A percentile compares a stretch with the other conserved stretches of the same genome.
Conservation (phyloP, 2,113 vertebrate genomes). For the Protobothrops mucrosquamatus region DNA sequence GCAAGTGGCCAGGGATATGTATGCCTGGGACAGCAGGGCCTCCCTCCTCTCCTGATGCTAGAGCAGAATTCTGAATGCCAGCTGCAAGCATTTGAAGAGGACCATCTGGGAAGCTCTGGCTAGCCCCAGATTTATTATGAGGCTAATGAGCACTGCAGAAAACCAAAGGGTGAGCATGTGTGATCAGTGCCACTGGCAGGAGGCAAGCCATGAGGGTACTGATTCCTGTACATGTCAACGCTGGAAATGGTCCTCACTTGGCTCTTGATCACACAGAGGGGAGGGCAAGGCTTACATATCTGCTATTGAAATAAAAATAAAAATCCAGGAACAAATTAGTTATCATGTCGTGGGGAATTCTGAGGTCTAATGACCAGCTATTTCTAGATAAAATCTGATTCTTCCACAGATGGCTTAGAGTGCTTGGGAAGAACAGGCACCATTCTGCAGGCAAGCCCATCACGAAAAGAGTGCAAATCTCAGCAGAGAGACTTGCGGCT, state of each 20-base stretch:
- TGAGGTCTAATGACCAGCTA: constrained; percentile 19
- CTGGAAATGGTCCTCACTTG: constrained; percentile 47
- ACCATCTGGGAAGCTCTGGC: background rate
- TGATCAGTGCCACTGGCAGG: background rate
- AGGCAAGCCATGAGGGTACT: background rate
- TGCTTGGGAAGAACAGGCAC: background rate
- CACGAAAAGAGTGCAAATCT: fast-evolving
- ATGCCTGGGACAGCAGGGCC: background rate
- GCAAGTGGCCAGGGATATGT: background rate
- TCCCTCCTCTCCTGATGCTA: fast-evolving
- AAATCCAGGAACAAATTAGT: constrained; percentile 40
- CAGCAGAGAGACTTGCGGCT: background rate
- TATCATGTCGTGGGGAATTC: constrained; percentile 20
- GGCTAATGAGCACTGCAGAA: background rate
- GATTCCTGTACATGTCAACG: constrained; percentile 21
- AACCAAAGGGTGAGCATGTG: constrained; percentile 7
- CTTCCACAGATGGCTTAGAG: background rate
- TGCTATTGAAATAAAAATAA: constrained; percentile 56
- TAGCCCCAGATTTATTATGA: background rate
- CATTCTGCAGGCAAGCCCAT: fast-evolving
- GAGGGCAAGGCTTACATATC: constrained; percentile 48
- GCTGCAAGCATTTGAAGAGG: background rate
- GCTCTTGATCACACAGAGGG: constrained; percentile 38
- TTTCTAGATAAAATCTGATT: background rate
- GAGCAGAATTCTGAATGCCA: background rate